Evolutionary conservation across 1,140 invertebrate species (phyloP).

Genomic region (Drosophila repletoides): DNA sequence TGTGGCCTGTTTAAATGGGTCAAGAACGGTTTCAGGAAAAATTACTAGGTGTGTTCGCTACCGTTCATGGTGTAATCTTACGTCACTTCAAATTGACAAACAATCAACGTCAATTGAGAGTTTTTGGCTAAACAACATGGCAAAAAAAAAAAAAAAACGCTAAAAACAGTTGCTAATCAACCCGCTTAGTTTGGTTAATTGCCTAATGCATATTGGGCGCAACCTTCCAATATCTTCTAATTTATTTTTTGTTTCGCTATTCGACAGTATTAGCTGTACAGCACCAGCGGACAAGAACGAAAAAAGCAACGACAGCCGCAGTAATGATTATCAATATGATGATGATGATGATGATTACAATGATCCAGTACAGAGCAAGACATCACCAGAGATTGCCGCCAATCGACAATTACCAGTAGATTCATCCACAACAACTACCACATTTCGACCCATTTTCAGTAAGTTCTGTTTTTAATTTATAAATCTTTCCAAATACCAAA

Average conservation of each 20-base stretch:
- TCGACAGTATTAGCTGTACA: conserved; percentile 60
- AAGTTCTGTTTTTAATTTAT: too few relatives aligned
- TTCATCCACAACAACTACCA: conserved; percentile 56
- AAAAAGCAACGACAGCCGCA: conserved; percentile 27
- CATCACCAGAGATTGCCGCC: conserved; percentile 44
- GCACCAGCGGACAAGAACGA: conserved; percentile 47
- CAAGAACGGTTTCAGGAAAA: conserved; percentile 72
- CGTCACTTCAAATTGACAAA: conserved; percentile 33
- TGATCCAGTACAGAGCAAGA: conserved; percentile 21
- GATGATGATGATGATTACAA: conserved; percentile 57
- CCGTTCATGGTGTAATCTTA: conserved; percentile 50
- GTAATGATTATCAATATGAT: conserved; percentile 42
- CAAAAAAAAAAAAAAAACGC: conserved; percentile 27
- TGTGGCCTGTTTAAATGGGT: conserved; percentile 54
- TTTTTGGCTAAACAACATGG: conserved; percentile 38
- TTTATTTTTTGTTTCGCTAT: neutral
- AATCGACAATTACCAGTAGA: conserved; percentile 51
- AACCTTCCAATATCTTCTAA: conserved; percentile 6
- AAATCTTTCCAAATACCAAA: too few relatives aligned
- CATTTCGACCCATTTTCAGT: conserved; percentile 71
- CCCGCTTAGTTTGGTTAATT: conserved; percentile 28
- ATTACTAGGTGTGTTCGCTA: conserved; percentile 60
- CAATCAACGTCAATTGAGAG: conserved; percentile 34
- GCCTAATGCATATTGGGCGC: conserved; percentile 5
- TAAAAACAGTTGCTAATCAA: conserved; percentile 23